Conservation (phyloP, 2,113 vertebrate species). For the Periophthalmodon schlosseri region DNA sequence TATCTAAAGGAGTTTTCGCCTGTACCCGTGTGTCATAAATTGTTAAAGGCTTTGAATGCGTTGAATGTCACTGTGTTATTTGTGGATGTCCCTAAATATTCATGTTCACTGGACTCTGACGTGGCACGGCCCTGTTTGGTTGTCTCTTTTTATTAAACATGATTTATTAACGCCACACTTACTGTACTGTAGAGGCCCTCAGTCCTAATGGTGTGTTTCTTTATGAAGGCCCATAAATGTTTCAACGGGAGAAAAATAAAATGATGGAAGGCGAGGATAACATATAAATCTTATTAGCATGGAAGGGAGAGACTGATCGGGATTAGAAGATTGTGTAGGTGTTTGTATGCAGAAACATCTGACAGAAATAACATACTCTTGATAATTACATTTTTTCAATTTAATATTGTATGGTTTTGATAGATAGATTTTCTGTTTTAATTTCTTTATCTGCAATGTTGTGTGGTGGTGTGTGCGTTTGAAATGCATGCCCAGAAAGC, state of each 20-base stretch:
- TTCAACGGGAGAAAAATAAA: slow-evolving; percentile 71
- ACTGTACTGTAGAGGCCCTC: slow-evolving; percentile 66
- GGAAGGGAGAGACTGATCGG: slow-evolving; percentile 22
- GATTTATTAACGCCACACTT: slow-evolving; percentile 73
- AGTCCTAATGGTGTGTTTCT: slow-evolving; percentile 71
- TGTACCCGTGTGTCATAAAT: slow-evolving; percentile 38
- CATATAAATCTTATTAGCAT: slow-evolving; percentile 70
- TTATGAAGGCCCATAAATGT: slow-evolving; percentile 75
- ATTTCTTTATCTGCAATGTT: background rate
- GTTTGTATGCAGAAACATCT: background rate
- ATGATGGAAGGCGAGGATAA: slow-evolving; percentile 65
- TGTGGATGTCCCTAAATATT: slow-evolving; percentile 64
- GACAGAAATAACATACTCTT: slow-evolving; percentile 15
- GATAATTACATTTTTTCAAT: slow-evolving; percentile 14
- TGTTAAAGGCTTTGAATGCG: slow-evolving; percentile 31
- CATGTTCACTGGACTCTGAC: slow-evolving; percentile 38
- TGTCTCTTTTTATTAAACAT: slow-evolving; percentile 69
- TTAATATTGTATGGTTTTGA: slow-evolving; percentile 57
- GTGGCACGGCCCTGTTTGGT: slow-evolving; percentile 51
- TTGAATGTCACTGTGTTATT: slow-evolving; percentile 41
- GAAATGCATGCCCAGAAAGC: slow-evolving; percentile 12
- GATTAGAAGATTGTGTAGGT: slow-evolving; percentile 1
- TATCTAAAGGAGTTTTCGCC: slow-evolving; percentile 14
- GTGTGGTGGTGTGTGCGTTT: background rate
- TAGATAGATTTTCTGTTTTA: background rate